Conservation (phyloP, 2,888 invertebrate species). For the Uropetala carovei region DNA sequence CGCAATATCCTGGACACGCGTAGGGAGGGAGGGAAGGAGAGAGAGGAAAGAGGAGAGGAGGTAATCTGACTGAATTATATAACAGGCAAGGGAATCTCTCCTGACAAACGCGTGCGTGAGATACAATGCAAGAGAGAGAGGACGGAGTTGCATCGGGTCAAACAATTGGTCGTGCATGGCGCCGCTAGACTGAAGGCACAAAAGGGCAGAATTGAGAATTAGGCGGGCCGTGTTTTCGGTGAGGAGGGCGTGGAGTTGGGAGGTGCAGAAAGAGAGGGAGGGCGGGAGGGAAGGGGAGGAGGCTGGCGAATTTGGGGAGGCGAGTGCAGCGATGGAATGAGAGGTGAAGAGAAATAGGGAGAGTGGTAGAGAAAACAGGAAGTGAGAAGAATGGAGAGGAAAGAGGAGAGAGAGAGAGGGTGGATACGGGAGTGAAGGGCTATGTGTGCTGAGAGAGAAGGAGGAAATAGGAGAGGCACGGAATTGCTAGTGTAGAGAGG, state of each 20-base stretch:
- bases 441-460: background rate
- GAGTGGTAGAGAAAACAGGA: background rate
- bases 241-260: background rate
- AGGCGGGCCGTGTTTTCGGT: background rate
- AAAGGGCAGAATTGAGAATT: slow-evolving; percentile 28
- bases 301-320: background rate
- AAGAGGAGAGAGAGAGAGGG: background rate
- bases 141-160: slow-evolving; percentile 22
- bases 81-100: background rate
- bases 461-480: background rate
- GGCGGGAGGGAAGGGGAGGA: background rate
- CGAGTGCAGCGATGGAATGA: too few relatives aligned
- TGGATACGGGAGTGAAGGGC: background rate
- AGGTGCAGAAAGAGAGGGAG: background rate
- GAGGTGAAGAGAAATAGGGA: background rate
- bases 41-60: background rate
- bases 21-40: background rate
- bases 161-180: slow-evolving; percentile 41
- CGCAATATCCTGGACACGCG: slow-evolving; percentile 22
- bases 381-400: background rate
- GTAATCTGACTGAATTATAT: slow-evolving; percentile 35
- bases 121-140: slow-evolving; percentile 13
- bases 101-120: slow-evolving; percentile 16
- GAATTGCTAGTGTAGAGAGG: too few relatives aligned
- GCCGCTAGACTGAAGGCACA: slow-evolving; percentile 10